Conservation (phyloP, 2,888 invertebrate species). For the Synergus japonicus region DNA sequence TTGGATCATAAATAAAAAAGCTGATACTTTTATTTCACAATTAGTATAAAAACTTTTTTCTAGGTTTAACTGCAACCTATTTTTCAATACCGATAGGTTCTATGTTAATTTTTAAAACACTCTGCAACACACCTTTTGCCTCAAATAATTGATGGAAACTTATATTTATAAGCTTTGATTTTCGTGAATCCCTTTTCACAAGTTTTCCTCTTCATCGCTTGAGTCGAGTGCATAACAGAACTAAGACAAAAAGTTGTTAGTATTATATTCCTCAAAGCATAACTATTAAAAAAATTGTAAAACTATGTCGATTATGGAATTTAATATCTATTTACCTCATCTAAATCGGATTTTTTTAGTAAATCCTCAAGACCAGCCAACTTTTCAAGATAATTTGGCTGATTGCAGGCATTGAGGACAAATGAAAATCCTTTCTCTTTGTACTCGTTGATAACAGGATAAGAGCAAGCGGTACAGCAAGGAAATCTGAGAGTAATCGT, state of each 20-base stretch:
- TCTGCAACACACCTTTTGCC: background rate
- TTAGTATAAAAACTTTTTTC: background rate
- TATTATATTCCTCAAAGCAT: conserved; percentile 13
- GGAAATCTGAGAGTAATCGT: conserved; percentile 92
- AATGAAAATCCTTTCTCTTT: conserved; percentile 78
- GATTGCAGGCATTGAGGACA: conserved; percentile 80
- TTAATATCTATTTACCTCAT: conserved; percentile 65
- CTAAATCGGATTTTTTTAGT: conserved; percentile 70
- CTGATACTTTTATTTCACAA: too few relatives aligned
- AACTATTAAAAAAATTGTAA: conserved; percentile 4
- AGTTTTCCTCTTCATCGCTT: conserved; percentile 71
- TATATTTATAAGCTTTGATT: background rate
- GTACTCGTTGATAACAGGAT: conserved; percentile 73
- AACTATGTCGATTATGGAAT: background rate
- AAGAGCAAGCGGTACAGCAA: conserved; percentile 96
- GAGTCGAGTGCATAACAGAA: conserved; percentile 70
- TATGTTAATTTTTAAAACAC: background rate
- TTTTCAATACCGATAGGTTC: conserved; percentile 14
- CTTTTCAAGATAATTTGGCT: conserved; percentile 81
- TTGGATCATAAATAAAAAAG: too few relatives aligned
- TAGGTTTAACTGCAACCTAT: background rate
- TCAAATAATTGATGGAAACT: background rate
- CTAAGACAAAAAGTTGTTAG: conserved; percentile 62
- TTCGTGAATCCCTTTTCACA: conserved; percentile 59
- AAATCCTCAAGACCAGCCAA: conserved; percentile 81